Evolutionary conservation across 2,888 invertebrate species (phyloP).

Genomic region (Malthinus flaveolus): DNA sequence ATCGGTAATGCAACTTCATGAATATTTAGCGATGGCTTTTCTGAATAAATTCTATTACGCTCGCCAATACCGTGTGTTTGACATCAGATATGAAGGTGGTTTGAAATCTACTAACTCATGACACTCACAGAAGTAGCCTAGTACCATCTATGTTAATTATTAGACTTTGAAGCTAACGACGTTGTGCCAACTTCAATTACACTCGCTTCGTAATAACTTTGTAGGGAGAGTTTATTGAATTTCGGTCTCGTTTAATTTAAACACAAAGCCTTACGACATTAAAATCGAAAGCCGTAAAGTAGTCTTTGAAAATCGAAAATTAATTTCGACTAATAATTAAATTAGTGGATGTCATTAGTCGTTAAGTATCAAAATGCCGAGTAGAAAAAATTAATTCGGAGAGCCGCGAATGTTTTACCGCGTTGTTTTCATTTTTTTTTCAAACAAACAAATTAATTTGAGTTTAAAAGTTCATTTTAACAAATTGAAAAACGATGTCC

Average conservation of each 20-base stretch:
- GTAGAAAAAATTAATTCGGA: no score
- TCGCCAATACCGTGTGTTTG: constrained; percentile 17
- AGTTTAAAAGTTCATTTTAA: no score
- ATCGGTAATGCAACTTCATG: constrained; percentile 15
- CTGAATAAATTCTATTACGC: constrained; percentile 14
- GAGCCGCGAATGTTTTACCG: no score
- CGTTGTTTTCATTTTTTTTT: no score
- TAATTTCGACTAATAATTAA: no score
- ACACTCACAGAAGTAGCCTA: constrained; percentile 23
- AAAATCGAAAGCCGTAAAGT: no score
- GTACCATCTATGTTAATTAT: constrained; percentile 28
- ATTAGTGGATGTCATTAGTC: no score
- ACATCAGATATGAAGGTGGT: constrained; percentile 24
- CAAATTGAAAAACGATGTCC: no score
- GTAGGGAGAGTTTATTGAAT: constrained; percentile 19
- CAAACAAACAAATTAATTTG: no score
- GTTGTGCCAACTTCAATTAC: constrained; percentile 23
- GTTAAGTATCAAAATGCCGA: no score
- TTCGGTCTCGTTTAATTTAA: constrained; percentile 11
- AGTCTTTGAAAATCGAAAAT: no score
- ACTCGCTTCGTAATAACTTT: constrained; percentile 14
- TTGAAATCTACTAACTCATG: constrained; percentile 15
- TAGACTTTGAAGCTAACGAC: constrained; percentile 14
- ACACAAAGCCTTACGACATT: background rate
- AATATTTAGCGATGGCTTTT: constrained; percentile 21